Evolutionary conservation across 1,140 invertebrate species (phyloP).

Genomic region (Magallana ariakensis): DNA sequence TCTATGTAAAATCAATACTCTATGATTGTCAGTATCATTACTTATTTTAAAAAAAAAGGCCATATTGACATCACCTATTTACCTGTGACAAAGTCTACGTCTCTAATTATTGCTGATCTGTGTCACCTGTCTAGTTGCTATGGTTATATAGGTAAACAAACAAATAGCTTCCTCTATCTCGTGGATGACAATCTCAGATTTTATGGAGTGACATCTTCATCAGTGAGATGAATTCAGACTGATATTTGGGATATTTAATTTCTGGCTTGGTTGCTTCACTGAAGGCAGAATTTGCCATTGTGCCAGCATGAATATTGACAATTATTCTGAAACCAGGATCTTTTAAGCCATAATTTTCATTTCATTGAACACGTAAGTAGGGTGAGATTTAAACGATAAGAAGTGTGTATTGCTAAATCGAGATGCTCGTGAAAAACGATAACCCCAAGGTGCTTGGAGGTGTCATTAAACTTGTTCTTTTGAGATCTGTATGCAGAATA

Average conservation of each 20-base stretch:
- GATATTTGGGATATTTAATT: slow-evolving; percentile 22
- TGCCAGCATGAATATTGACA: background rate
- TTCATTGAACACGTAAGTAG: background rate
- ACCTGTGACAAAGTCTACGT: background rate
- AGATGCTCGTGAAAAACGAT: background rate
- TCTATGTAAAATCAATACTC: background rate
- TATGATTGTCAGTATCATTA: background rate
- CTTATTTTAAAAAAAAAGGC: background rate
- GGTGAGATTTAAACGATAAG: background rate
- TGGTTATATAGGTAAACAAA: slow-evolving; percentile 17
- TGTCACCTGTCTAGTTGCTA: slow-evolving; percentile 19
- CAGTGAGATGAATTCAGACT: background rate
- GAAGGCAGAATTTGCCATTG: background rate
- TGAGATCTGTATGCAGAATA: too few species aligned
- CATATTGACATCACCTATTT: slow-evolving; percentile 16
- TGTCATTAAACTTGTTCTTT: too few species aligned
- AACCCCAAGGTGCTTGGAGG: too few species aligned
- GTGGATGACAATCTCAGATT: background rate
- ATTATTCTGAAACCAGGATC: background rate
- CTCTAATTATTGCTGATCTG: background rate
- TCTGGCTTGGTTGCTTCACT: background rate
- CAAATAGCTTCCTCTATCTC: slow-evolving; percentile 3
- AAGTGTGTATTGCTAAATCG: background rate
- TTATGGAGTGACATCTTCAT: background rate
- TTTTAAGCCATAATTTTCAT: background rate